phyloP scores from a whole-genome alignment of 2,113 vertebrate genomes.

The Istiophorus platypterus region DNA sequence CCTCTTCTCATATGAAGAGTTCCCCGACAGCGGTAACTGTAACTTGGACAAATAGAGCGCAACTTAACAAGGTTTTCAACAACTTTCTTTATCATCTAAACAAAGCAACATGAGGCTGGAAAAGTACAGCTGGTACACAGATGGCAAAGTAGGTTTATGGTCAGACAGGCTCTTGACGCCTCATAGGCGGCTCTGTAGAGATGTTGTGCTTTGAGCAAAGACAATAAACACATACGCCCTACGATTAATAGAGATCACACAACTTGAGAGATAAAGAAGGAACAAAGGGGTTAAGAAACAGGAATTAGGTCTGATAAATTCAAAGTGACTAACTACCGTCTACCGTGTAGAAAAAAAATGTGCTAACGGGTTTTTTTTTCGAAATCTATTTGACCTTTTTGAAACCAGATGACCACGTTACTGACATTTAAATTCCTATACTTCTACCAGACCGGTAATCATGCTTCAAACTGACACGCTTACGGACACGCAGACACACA shows the following conservation, averaged over 20 bases:
- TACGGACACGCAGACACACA: constrained; percentile 12
- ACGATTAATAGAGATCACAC: constrained; percentile 23
- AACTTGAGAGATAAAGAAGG: constrained; percentile 12
- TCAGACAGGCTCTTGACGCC: constrained; percentile 30
- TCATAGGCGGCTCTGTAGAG: constrained; percentile 12
- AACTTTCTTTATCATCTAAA: constrained; percentile 32
- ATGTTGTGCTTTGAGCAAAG: constrained; percentile 63
- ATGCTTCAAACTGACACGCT: constrained; percentile 42
- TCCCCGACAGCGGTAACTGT: constrained; percentile 13
- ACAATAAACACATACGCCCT: constrained; percentile 25
- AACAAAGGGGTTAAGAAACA: constrained; percentile 9
- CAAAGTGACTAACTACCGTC: constrained; percentile 18
- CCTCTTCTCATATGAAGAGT: constrained; percentile 19
- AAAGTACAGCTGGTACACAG: constrained; percentile 24
- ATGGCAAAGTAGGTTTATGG: constrained; percentile 36
- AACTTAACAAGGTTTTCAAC: constrained; percentile 21
- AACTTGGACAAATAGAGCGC: constrained; percentile 26
- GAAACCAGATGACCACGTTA: constrained; percentile 41
- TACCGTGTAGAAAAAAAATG: constrained; percentile 45
- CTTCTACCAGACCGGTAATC: constrained; percentile 44
- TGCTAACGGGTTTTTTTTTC: constrained; percentile 8
- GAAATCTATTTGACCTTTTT: constrained; percentile 42
- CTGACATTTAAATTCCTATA: constrained; percentile 32
- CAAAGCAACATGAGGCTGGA: constrained; percentile 13
- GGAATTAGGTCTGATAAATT: constrained; percentile 17